Conservation (phyloP, 2,888 invertebrate genomes). For the Eilema griseolum region DNA sequence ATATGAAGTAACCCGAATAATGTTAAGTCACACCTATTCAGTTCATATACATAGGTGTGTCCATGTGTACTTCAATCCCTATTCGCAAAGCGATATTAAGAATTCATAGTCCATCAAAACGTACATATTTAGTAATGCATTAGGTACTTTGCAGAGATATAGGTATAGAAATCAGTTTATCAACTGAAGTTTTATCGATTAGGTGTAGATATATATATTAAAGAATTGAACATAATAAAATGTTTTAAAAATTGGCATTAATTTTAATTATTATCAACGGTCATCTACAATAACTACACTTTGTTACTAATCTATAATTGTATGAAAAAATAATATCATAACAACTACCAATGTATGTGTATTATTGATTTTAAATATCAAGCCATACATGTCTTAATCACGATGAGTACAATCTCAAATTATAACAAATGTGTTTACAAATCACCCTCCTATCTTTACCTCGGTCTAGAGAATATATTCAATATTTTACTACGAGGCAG, state of each 20-base stretch:
- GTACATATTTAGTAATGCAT: not conserved
- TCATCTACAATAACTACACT: too few relatives aligned
- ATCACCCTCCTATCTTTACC: not conserved
- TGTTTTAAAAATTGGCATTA: too few relatives aligned
- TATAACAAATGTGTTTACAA: constrained; percentile 6
- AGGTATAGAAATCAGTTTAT: not conserved
- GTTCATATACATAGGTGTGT: not conserved
- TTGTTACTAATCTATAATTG: too few relatives aligned
- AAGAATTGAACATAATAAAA: too few relatives aligned
- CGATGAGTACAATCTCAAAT: constrained; percentile 1
- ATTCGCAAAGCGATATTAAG: constrained; percentile 4
- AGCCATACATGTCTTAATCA: not conserved
- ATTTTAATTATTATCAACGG: not conserved
- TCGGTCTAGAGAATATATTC: constrained; percentile 8
- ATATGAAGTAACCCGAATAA: not conserved
- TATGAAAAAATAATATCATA: too few relatives aligned
- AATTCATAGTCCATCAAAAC: constrained; percentile 10
- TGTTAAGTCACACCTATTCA: not conserved
- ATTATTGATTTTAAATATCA: not conserved
- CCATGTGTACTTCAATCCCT: not conserved
- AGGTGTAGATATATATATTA: too few relatives aligned
- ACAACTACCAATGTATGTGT: too few relatives aligned
- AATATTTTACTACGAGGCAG: constrained; percentile 10
- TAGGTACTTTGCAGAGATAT: not conserved
- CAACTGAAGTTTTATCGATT: not conserved